Base-by-base conservation (phyloP, 2,797 vertebrate species). In the Poeciliopsis presidionis region DNA sequence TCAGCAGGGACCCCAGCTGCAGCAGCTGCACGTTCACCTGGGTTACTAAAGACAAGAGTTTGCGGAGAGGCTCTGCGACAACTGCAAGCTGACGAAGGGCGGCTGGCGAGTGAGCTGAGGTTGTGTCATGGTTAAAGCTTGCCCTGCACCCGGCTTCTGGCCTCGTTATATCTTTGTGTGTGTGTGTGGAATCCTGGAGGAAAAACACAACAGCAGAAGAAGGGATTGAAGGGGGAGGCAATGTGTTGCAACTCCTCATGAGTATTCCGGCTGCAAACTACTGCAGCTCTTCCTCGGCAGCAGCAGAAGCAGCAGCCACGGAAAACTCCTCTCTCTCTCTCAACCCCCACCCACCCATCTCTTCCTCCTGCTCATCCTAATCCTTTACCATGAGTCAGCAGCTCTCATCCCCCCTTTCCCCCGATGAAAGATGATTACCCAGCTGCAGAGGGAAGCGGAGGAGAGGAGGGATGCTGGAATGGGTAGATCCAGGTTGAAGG, bases 261-360 rank as follows among this genome's bases (percentile, higher is more conserved):
- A 96, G 95, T 96, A 96, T 96, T 96, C 95, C 20, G 92, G 84
- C 89, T 93, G 96, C 95, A 95, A 94, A 94, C 94, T 91, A 95
- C 94, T 96, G 96, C 95, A 96, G 95, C 89, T 94, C 88, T 88
- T 85, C 88, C 90, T 91, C 87, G 69, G 88, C 85, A 65, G 88
- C 84, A 87, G 28, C 80, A 72, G 86, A 79, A 73, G 88, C 85
- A 88, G 87, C 81, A 84, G n/a, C 78, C 75, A 25, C 88, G 88
- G 89, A 93, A 92, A 93, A 85, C 88, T 83, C 91, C 36, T 36
- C 36, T 36, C 36, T 36, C 49, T 41, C 36, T 67, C 36, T 67
- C 82, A n/a, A 83, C 78, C 72, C 74, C 13, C 61, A 20, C 30
- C 25, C 55, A 33, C 45, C 65, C 28, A 33, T 8, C 28, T 4